phyloP scores from a whole-genome alignment of 2,113 vertebrate genomes.

The Ageneiosus marmoratus region DNA sequence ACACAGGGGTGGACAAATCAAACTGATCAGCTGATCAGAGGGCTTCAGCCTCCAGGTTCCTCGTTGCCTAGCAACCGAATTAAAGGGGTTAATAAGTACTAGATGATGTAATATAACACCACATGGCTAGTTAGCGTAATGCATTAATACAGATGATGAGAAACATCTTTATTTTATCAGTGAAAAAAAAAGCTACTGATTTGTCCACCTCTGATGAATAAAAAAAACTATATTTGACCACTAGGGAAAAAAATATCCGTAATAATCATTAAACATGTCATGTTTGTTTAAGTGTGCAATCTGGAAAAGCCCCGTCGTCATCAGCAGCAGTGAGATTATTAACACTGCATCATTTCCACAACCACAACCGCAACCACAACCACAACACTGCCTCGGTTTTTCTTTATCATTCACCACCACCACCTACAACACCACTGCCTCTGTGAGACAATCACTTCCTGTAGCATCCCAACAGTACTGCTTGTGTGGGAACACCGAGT shows the following conservation, averaged over 20 bases:
- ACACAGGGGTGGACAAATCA: neutral
- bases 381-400: constrained; percentile 29
- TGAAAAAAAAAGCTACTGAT: neutral
- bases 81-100: neutral
- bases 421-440: constrained; percentile 29
- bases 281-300: constrained; percentile 15
- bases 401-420: neutral
- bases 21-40: too few species aligned
- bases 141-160: neutral
- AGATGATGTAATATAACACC: too few species aligned
- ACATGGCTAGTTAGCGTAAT: neutral
- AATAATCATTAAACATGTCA: neutral
- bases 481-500: constrained; percentile 32
- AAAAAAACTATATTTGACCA: neutral
- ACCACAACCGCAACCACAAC: constrained; percentile 50
- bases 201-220: neutral
- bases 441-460: constrained; percentile 48
- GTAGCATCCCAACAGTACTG: constrained; percentile 29
- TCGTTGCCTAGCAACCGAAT: neutral
- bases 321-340: neutral
- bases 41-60: neutral
- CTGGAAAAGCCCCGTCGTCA: neutral
- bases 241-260: too few species aligned
- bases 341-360: constrained; percentile 30
- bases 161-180: neutral